A percentile compares a stretch with the other conserved stretches of the same genome.
Conservation (phyloP, 2,797 vertebrate genomes). For the Astyanax mexicanus region DNA sequence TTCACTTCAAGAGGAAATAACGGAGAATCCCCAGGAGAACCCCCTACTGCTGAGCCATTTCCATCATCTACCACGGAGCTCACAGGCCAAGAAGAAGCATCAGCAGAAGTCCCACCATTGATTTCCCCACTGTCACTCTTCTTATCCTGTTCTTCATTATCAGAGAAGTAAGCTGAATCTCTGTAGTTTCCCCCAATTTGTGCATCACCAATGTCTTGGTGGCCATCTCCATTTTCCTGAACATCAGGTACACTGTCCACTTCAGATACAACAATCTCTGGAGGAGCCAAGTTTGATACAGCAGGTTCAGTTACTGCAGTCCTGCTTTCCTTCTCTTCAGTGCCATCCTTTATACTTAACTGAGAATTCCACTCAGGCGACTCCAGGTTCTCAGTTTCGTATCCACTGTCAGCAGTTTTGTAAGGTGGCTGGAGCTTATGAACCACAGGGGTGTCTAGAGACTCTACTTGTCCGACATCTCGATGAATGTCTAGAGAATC, state of each 20-base stretch:
- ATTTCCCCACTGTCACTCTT: slow-evolving; percentile 83
- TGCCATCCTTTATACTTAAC: slow-evolving; percentile 72
- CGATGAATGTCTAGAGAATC: slow-evolving; percentile 90
- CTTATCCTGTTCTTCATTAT: slow-evolving; percentile 95
- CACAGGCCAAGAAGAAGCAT: slow-evolving; percentile 55
- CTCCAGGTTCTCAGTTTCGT: slow-evolving; percentile 98
- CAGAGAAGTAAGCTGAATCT: slow-evolving; percentile 98
- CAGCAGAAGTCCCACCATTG: slow-evolving; percentile 51
- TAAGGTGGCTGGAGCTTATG: slow-evolving; percentile 90
- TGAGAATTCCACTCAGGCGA: slow-evolving; percentile 98
- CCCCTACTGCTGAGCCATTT: slow-evolving; percentile 10
- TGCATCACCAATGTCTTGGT: slow-evolving; percentile 67
- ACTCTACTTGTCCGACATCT: slow-evolving; percentile 78
- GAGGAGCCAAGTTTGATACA: slow-evolving; percentile 68
- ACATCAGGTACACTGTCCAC: slow-evolving; percentile 68
- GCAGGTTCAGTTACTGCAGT: slow-evolving; percentile 53
- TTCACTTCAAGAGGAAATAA: slow-evolving; percentile 19
- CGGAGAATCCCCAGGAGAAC: no score
- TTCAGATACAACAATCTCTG: slow-evolving; percentile 89
- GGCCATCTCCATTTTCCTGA: slow-evolving; percentile 65
- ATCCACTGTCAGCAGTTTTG: slow-evolving; percentile 96
- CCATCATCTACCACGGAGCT: slow-evolving; percentile 48
- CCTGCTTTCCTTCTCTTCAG: slow-evolving; percentile 66
- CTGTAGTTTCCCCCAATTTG: slow-evolving; percentile 81
- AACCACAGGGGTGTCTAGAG: slow-evolving; percentile 68